These are phyloP conservation scores for Machimus rusticus DNA, from an alignment of 2,888 invertebrate genomes.

Conservation along the genomic window DNA sequence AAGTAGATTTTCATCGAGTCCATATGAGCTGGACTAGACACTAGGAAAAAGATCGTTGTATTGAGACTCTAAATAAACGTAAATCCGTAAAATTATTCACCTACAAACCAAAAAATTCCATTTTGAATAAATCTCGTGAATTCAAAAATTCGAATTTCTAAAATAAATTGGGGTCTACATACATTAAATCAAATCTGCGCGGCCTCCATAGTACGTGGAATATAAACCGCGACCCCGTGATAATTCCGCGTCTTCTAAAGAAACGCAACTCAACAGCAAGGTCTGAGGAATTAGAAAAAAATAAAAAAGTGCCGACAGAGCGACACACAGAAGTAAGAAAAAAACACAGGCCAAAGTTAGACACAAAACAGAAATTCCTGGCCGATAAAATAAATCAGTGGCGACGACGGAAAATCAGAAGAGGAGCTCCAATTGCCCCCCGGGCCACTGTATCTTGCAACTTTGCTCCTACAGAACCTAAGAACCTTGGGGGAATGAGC, in stretches of 20 bases:
- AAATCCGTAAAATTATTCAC: constrained; percentile 27
- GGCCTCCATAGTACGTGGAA: constrained; percentile 3
- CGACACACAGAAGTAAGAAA: constrained; percentile 6
- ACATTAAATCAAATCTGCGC: constrained; percentile 35
- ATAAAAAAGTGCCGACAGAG: constrained; percentile 5
- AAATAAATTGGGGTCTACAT: constrained; percentile 6
- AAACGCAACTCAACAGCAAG: neutral
- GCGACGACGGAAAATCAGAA: neutral
- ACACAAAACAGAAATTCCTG: constrained; percentile 31
- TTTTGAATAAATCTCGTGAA: constrained; percentile 19
- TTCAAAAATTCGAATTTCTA: constrained; percentile 13
- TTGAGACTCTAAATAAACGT: constrained; percentile 20
- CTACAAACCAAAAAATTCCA: constrained; percentile 21
- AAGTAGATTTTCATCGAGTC: no score
- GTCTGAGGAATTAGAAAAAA: constrained; percentile 5
- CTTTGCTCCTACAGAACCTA: neutral
- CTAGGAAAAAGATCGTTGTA: neutral
- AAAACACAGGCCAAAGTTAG: constrained; percentile 13
- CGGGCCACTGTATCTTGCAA: neutral
- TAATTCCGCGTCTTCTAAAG: constrained; percentile 18
- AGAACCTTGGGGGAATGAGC: neutral
- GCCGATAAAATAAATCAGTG: constrained; percentile 35
- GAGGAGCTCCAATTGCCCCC: neutral
- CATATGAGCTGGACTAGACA: neutral
- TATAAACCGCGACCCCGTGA: neutral